A percentile compares a stretch with the other conserved stretches of the same genome.
Conservation (phyloP, 1,140 invertebrate species). For the Zaprionus ornatus region DNA sequence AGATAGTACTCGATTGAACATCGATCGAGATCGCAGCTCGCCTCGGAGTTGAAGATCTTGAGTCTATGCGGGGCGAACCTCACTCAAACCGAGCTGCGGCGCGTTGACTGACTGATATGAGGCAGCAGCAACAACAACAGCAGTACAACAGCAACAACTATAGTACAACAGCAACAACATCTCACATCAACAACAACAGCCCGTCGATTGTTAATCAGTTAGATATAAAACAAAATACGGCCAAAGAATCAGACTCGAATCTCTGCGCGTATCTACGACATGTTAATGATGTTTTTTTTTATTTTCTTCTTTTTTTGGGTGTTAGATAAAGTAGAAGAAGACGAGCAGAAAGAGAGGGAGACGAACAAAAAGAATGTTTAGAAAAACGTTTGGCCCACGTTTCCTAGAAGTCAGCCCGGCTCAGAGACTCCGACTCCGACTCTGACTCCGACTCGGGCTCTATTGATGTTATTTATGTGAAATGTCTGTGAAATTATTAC, state of each 20-base stretch:
- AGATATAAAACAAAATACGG: constrained; percentile 80
- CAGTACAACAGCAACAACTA: constrained; percentile 45
- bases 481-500: constrained; percentile 81
- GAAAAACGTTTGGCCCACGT: constrained; percentile 69
- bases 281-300: constrained; percentile 74
- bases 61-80: constrained; percentile 64
- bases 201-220: constrained; percentile 79
- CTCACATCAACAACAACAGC: constrained; percentile 36
- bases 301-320: constrained; percentile 22
- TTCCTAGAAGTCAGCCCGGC: constrained; percentile 62
- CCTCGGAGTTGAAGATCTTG: constrained; percentile 27
- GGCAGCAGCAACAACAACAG: constrained; percentile 53
- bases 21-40: constrained; percentile 55
- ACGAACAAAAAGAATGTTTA: constrained; percentile 42
- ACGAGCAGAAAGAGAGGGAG: constrained; percentile 6
- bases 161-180: constrained; percentile 41
- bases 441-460: constrained; percentile 31
- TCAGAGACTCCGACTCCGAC: constrained; percentile 25
- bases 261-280: constrained; percentile 76
- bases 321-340: constrained; percentile 34
- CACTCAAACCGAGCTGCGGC: constrained; percentile 70
- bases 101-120: constrained; percentile 76
- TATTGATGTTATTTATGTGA: constrained; percentile 81
- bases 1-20: constrained; percentile 61
- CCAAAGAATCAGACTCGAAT: constrained; percentile 65